Evolutionary conservation across 2,888 invertebrate species (phyloP), one percentile per base, ranked within the genome.

Genomic region (Disparrhopalites patrizii): DNA sequence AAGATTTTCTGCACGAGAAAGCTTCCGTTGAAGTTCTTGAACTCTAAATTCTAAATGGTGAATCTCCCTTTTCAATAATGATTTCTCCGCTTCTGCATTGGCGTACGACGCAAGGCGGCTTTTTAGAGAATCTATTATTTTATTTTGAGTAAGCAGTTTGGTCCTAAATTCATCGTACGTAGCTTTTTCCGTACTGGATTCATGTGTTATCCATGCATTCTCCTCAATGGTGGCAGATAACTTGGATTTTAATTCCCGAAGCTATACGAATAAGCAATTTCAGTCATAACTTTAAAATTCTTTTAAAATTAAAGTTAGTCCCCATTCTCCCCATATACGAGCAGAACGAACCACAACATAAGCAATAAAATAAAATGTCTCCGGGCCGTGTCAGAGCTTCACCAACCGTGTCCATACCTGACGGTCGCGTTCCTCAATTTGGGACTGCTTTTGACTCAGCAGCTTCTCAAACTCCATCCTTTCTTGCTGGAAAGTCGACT

Each of bases 391-490:
- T n/a, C n/a, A n/a, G n/a, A n/a, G n/a, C n/a, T n/a, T n/a, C n/a
- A n/a, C n/a, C n/a, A n/a, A n/a, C n/a, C n/a, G n/a, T 43, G 5
- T 43, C 27, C 56, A 55, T 25, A 70, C 68, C 36, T 65, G 64
- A 62, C 57, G 63, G 18, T 72, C 70, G 30, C 57, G 58, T 5
- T 69, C 68, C 5, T 61, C 63, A 57, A 72, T 51, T 51, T 65
- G 30, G 8, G 28, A 51, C 23, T 65, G 66, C 30, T 72, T 72
- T 7, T 70, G 64, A 18, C 38, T 57, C 28, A 72, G 54, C 20
- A 72, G 57, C 15, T 66, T 51, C 50, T 70, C 70, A 65, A 72
- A 72, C 36, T 72, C 69, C 13, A 51, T 27, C 33, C 72, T 27
- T 43, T 72, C 72, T 13, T 61, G 55, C 13, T 69, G 69, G 33